Evolutionary conservation across 2,888 invertebrate genomes (phyloP).

Genomic region (Himalopsyche tibetana): DNA sequence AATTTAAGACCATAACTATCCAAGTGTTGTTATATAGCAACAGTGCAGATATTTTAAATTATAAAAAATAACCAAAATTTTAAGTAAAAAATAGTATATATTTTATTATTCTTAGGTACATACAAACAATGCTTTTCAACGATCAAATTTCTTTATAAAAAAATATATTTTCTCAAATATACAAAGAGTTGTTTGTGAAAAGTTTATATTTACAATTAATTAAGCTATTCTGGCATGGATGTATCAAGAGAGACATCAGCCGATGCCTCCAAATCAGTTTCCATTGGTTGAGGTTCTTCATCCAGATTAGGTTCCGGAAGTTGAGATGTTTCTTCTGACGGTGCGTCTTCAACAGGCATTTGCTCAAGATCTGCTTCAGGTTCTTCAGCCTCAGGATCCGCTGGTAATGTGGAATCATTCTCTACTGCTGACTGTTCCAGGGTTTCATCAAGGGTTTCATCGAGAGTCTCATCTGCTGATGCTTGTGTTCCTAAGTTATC

Average conservation of each 20-base stretch:
- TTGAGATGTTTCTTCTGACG: background rate
- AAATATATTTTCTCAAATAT: too few species aligned
- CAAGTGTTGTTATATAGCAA: too few species aligned
- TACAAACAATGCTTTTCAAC: too few species aligned
- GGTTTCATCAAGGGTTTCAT: background rate
- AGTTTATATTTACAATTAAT: background rate
- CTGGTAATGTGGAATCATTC: background rate
- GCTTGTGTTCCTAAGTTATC: background rate
- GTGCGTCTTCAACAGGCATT: background rate
- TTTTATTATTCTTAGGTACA: too few species aligned
- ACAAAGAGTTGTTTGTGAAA: too few species aligned
- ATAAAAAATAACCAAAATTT: too few species aligned
- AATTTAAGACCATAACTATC: too few species aligned
- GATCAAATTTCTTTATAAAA: too few species aligned
- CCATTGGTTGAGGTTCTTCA: background rate
- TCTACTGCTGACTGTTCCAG: background rate
- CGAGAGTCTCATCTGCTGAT: slow-evolving; percentile 1
- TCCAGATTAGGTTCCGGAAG: background rate
- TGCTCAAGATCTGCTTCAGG: background rate
- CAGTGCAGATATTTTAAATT: too few species aligned
- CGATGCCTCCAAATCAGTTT: slow-evolving; percentile 41
- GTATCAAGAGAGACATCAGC: slow-evolving; percentile 37
- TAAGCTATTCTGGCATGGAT: slow-evolving; percentile 31
- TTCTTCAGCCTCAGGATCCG: background rate
- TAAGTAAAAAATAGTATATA: too few species aligned